These are phyloP conservation scores for Casuarius casuarius DNA, from an alignment of 2,113 vertebrate genomes.

Conservation along the genomic window DNA sequence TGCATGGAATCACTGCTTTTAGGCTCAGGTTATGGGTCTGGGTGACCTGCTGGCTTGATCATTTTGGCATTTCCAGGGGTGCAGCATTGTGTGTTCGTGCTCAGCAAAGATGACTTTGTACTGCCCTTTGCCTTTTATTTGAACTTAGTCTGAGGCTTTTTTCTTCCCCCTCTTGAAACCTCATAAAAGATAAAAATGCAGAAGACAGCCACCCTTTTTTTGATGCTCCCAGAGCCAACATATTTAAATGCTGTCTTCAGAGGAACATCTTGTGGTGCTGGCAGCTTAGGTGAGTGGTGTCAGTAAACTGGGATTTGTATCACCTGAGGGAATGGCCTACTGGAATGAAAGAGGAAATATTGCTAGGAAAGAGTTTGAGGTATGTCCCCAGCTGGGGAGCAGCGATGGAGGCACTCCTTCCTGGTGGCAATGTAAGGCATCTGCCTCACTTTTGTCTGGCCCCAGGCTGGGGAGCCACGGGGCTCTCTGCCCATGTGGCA, in stretches of 20 bases:
- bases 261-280: neutral
- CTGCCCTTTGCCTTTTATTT: neutral
- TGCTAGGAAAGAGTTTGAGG: accelerated
- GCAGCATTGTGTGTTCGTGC: neutral
- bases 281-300: neutral
- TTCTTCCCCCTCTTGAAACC: accelerated
- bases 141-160: neutral
- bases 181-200: neutral
- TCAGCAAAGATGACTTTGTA: neutral
- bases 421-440: neutral
- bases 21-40: neutral
- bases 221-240: neutral
- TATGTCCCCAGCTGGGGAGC: neutral
- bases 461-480: too few relatives aligned
- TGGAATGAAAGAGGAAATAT: neutral
- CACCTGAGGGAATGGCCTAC: neutral
- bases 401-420: neutral
- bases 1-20: neutral
- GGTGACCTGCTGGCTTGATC: neutral
- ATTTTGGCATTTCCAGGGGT: neutral
- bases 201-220: neutral
- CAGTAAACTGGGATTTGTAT: neutral
- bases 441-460: neutral
- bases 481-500: too few relatives aligned
- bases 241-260: neutral